These are phyloP conservation scores for Sitobion miscanthi DNA, from an alignment of 1,140 invertebrate species.

Conservation along the genomic window DNA sequence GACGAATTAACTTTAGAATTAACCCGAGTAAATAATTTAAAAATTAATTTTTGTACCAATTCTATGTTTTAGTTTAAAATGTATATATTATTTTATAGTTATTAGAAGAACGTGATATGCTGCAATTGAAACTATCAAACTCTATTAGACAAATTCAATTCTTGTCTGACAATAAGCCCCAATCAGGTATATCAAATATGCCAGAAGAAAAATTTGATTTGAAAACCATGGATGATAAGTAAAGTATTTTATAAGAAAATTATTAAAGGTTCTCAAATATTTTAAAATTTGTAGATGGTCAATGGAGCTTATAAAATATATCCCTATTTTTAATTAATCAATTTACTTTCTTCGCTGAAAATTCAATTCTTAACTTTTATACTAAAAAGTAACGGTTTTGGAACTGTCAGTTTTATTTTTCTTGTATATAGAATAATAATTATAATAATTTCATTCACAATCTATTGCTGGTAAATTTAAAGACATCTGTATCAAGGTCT, in stretches of 20 bases:
- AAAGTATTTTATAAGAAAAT: not conserved
- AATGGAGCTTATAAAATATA: too few species aligned
- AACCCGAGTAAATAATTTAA: slow-evolving; percentile 67
- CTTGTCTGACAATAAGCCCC: not conserved
- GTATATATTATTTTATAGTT: slow-evolving; percentile 63
- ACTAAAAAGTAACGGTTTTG: too few species aligned
- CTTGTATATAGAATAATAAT: not conserved
- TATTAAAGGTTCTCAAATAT: too few species aligned
- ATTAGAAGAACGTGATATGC: slow-evolving; percentile 81
- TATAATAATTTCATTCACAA: not conserved
- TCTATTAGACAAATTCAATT: slow-evolving; percentile 66
- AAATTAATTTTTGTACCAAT: not conserved
- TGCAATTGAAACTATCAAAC: slow-evolving; percentile 81
- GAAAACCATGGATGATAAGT: slow-evolving; percentile 28
- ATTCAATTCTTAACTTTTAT: not conserved
- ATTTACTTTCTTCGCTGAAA: not conserved
- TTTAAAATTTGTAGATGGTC: too few species aligned
- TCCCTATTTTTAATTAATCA: too few species aligned
- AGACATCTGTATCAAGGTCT: not conserved
- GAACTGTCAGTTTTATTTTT: not conserved
- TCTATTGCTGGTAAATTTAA: not conserved
- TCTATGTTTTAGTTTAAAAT: slow-evolving; percentile 28
- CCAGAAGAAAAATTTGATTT: not conserved
- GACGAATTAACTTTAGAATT: slow-evolving; percentile 87
- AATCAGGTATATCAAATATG: not conserved